phyloP scores from a whole-genome alignment of 2,797 vertebrate genomes.

The Falco columbarius region DNA sequence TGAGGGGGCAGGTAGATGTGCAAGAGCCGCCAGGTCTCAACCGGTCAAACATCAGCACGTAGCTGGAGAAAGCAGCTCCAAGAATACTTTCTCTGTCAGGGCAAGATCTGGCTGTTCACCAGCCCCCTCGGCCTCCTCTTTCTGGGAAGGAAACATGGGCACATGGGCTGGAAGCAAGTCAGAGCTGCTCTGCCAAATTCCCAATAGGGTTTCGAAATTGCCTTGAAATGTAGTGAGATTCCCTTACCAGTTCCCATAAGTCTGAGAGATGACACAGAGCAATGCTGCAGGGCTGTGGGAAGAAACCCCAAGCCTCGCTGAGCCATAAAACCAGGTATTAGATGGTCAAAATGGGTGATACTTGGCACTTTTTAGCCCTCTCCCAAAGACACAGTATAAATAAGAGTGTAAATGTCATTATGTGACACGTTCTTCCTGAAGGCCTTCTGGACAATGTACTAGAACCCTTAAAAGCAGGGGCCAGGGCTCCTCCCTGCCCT shows the following conservation, averaged over 20 bases:
- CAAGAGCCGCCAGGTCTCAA: background rate
- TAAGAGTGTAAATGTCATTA: background rate
- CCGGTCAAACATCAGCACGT: background rate
- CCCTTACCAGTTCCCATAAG: conserved; percentile 28
- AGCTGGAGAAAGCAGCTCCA: conserved; percentile 12
- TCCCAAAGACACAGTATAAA: background rate
- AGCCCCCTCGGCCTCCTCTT: background rate
- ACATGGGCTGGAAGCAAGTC: background rate
- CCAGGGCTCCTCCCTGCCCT: background rate
- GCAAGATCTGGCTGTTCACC: background rate
- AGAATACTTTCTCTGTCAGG: background rate
- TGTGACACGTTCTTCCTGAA: background rate
- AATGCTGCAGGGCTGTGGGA: background rate
- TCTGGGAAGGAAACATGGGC: background rate
- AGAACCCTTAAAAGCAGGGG: rapidly evolving
- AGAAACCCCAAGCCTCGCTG: background rate
- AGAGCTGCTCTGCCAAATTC: background rate
- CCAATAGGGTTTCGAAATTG: background rate
- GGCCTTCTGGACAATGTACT: background rate
- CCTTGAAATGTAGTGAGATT: background rate
- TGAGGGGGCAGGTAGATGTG: background rate
- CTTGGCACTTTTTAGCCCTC: background rate
- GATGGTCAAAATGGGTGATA: background rate
- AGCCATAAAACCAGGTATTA: background rate
- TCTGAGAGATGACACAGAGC: background rate